These are phyloP conservation scores for Lindbergichthys nudifrons DNA, from an alignment of 2,797 vertebrate species.

Conservation along the genomic window DNA sequence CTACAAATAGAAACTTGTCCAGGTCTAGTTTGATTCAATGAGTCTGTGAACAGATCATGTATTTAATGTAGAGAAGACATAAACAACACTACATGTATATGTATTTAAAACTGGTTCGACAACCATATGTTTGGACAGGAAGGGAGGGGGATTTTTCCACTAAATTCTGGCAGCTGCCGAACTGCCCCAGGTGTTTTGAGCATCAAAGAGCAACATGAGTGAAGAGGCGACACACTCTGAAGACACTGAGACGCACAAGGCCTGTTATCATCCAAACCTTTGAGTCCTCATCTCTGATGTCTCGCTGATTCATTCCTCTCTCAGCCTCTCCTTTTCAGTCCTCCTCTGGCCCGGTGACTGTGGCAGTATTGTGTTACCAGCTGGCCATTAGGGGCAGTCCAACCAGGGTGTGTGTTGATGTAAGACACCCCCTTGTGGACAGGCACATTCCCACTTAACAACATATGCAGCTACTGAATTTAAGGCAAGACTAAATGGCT, in stretches of 20 bases:
- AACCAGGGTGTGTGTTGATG: conserved; percentile 29
- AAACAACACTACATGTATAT: conserved; percentile 6
- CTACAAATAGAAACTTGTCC: conserved; percentile 26
- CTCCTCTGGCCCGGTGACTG: conserved; percentile 22
- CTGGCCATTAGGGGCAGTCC: conserved; percentile 36
- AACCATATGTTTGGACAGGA: conserved; percentile 54
- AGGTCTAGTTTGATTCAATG: conserved; percentile 15
- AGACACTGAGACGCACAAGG: conserved; percentile 46
- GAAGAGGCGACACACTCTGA: conserved; percentile 51
- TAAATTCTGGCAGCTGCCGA: conserved; percentile 62
- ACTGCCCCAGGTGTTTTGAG: conserved; percentile 61
- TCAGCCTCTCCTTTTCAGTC: conserved; percentile 38
- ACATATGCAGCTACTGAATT: not conserved
- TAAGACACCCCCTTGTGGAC: conserved; percentile 77
- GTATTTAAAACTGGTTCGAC: conserved; percentile 61
- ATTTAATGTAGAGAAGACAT: conserved; percentile 6
- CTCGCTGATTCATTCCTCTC: conserved; percentile 60
- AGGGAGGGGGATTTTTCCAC: conserved; percentile 7
- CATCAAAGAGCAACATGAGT: conserved; percentile 65
- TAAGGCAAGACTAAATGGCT: not conserved
- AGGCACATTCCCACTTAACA: conserved; percentile 29
- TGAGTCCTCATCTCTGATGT: conserved; percentile 55
- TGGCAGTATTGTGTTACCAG: conserved; percentile 44
- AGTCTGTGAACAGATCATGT: conserved; percentile 40
- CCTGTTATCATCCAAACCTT: conserved; percentile 60